These are phyloP conservation scores for Mythimna pallens DNA, from an alignment of 2,888 invertebrate genomes.

Conservation along the genomic window DNA sequence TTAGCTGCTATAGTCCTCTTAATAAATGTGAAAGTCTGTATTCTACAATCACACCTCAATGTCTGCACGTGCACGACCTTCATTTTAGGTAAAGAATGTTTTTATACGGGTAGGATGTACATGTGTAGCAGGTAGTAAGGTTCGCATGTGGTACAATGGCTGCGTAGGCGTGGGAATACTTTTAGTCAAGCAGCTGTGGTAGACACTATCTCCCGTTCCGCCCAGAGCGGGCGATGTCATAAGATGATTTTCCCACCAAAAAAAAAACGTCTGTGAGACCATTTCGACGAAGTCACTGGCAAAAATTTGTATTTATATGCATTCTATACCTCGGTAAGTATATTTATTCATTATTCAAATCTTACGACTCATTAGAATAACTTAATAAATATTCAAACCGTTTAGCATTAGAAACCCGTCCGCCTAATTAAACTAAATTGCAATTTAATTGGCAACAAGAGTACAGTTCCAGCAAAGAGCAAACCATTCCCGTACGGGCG, in stretches of 20 bases:
- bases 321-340: neutral
- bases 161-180: too few species aligned
- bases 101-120: neutral
- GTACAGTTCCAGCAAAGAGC: slow-evolving; percentile 1
- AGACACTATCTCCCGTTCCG: too few species aligned
- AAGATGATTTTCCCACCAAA: too few species aligned
- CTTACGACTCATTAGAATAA: neutral
- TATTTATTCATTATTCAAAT: neutral
- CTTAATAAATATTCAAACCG: slow-evolving; percentile 6
- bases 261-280: neutral
- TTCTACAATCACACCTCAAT: neutral
- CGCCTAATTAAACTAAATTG: slow-evolving; percentile 24
- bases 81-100: neutral
- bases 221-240: too few species aligned
- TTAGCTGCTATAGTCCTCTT: too few species aligned
- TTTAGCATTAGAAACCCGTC: slow-evolving; percentile 1
- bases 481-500: neutral
- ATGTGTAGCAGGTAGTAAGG: too few species aligned
- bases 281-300: neutral
- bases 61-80: neutral
- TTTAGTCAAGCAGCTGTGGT: too few species aligned
- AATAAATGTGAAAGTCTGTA: too few species aligned
- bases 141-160: too few species aligned
- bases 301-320: neutral
- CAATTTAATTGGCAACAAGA: slow-evolving; percentile 13